Conservation (phyloP, 35 echinoderm and acorn worm genomes). For the Heliocidaris tuberculata region DNA sequence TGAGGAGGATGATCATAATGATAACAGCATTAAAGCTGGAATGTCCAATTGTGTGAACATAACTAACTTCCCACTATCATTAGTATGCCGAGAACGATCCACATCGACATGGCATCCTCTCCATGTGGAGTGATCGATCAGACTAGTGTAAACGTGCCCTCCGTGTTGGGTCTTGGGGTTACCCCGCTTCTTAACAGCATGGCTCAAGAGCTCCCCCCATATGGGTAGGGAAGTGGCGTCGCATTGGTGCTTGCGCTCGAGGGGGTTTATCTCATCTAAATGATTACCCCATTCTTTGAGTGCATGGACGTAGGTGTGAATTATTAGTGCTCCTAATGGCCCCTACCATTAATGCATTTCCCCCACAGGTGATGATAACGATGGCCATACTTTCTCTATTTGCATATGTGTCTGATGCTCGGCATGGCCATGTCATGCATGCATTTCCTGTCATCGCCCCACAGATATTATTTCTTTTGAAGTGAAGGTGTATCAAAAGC, state of each 20-base stretch:
- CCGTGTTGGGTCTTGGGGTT: background rate
- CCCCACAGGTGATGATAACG: background rate
- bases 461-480: background rate
- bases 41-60: background rate
- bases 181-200: background rate
- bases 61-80: background rate
- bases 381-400: background rate
- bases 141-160: background rate
- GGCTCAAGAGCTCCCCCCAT: background rate
- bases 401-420: background rate
- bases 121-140: background rate
- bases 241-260: background rate
- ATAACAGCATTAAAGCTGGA: background rate
- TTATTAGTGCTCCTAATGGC: slow-evolving; percentile 16
- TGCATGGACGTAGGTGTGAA: background rate
- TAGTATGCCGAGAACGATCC: background rate
- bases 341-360: background rate
- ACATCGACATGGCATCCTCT: background rate
- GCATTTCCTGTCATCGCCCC: background rate
- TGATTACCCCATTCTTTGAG: background rate
- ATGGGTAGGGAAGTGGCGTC: background rate
- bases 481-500: background rate
- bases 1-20: background rate
- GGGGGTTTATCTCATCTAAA: background rate
- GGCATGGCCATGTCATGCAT: background rate